Percentiles rank a stretch among this genome's conserved stretches.
Conservation (phyloP, 2,797 vertebrate genomes). For the Pygocentrus nattereri region DNA sequence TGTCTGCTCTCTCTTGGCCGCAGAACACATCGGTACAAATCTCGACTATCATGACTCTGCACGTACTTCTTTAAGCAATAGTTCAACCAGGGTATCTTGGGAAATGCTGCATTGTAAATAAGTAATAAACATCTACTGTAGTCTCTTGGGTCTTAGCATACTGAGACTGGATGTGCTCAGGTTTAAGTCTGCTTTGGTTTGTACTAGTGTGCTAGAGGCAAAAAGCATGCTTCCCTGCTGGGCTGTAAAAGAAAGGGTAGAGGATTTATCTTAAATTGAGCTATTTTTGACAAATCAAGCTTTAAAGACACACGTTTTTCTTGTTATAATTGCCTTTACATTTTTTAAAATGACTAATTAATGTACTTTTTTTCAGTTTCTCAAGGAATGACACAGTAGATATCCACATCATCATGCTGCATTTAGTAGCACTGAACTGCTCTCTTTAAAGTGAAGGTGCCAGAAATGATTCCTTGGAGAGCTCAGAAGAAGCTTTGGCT, state of each 20-base stretch:
- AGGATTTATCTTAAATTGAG: not conserved
- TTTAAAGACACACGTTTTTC: too few relatives aligned
- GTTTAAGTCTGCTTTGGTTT: not conserved
- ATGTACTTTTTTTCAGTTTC: too few relatives aligned
- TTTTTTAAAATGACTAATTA: too few relatives aligned
- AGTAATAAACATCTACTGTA: conserved; percentile 3
- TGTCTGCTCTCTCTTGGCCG: conserved; percentile 23
- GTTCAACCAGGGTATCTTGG: conserved; percentile 16
- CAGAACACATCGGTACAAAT: conserved; percentile 22
- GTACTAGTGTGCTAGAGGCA: not conserved
- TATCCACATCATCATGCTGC: too few relatives aligned
- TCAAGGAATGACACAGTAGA: too few relatives aligned
- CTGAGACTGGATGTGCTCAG: not conserved
- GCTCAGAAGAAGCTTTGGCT: too few relatives aligned
- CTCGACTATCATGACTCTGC: conserved; percentile 7
- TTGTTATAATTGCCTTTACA: too few relatives aligned
- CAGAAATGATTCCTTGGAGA: too few relatives aligned
- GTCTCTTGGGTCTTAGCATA: not conserved
- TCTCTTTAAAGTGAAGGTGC: too few relatives aligned
- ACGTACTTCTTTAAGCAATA: conserved; percentile 10
- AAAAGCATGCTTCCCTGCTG: not conserved
- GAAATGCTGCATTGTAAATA: not conserved
- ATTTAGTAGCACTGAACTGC: too few relatives aligned
- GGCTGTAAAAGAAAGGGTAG: not conserved
- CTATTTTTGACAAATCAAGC: not conserved